phyloP scores from a whole-genome alignment of 2,113 vertebrate species.

The Rhodinocichla rosea region DNA sequence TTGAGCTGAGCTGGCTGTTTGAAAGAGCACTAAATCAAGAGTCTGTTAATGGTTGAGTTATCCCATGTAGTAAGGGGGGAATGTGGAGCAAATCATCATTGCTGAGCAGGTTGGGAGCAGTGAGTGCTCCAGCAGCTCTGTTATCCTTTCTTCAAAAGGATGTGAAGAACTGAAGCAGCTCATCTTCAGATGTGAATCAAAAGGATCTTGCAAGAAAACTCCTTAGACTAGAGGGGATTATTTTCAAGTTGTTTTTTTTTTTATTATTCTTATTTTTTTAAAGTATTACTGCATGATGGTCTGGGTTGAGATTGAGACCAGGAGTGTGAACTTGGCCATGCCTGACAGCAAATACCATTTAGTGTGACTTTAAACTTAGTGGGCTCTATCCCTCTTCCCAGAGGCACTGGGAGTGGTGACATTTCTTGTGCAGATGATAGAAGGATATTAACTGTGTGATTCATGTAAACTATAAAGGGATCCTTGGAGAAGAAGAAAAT shows the following conservation, averaged over 20 bases:
- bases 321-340: fast-evolving
- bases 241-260: neutral
- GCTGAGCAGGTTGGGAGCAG: neutral
- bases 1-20: neutral
- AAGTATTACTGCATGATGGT: neutral
- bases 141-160: neutral
- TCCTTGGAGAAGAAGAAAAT: neutral
- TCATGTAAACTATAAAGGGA: neutral
- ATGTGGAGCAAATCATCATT: neutral
- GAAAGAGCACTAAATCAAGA: neutral
- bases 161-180: neutral
- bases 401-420: neutral
- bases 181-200: neutral
- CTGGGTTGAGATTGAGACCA: neutral
- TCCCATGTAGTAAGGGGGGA: neutral
- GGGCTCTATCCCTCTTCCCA: neutral
- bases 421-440: neutral
- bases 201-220: neutral
- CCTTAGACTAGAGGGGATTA: neutral
- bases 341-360: neutral
- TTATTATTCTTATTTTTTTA: neutral
- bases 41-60: neutral
- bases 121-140: neutral
- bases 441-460: neutral
- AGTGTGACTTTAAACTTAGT: neutral